Evolutionary conservation across 2,797 vertebrate species (phyloP), one percentile per base, ranked within the genome.

Genomic region (Chaunax sp.): DNA sequence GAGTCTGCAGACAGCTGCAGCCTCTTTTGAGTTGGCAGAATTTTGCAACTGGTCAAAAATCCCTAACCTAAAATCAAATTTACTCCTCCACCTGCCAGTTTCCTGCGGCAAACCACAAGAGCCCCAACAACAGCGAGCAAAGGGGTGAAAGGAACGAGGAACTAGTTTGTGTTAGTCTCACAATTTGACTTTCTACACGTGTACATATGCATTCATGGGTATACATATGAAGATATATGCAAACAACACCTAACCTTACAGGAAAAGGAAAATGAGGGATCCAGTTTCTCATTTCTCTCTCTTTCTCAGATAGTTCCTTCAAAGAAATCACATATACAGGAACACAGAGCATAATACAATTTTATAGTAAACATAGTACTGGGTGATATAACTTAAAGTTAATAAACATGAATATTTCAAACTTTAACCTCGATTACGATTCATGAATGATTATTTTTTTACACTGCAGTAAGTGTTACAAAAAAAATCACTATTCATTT

Each of bases 1-100:
- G 55, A 49, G 61, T 83, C 46, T 53, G 64, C 64, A 78, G 64
- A 71, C 72, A 77, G 71, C 69, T 80, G 64, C 40, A 72, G 61
- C 46, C 55, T 72, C 60, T 64, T 81, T 72, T 55, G 54, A 80
- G 30, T 58, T 68, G 67, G 56, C 78, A 78, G 53, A 44, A 41
- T 72, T 81, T 76, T 45, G 44, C 64, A 46, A 26, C 57, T 46
- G 62, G 73, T 81, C 69, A 70, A 77, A 86, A 75, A 88, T 56
- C 64, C 64, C 54, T 23, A 74, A 69, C 45, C 76, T 63, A 74
- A 70, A 74, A 66, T 76, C 45, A 78, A 57, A 70, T 55, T 67
- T 68, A 78, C 61, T 78, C 66, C 30, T 85, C 61, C 66, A 87
- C 81, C 81, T 87, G 83, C 64, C 72, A 81, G 73, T 67, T 78